Base-by-base conservation (phyloP, 2,888 invertebrate genomes). In the Cheilosia vulpina region DNA sequence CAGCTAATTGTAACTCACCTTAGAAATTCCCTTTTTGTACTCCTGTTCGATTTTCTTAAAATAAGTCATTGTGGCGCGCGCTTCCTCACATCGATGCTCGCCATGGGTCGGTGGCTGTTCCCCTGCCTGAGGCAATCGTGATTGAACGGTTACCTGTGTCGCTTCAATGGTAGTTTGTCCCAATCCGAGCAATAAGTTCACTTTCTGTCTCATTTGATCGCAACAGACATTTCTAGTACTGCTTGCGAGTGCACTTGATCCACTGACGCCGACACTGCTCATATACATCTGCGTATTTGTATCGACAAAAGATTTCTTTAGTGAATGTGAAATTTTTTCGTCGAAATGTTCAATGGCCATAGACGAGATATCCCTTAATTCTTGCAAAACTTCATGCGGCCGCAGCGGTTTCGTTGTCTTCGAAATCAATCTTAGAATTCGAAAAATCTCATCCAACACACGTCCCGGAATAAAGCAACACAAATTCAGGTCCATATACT, bases 391-490 rank as follows among this genome's bases (percentile, higher is more conserved):
- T 89, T 97, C 97, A 90, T 97, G 96, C 0, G 97, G 95, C 0
- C 97, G 93, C 5, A 95, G 94, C 0, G 96, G 96, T 6, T 94
- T 94, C 0, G 94, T 93, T 65, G 94, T 94, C 13, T 93, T 94
- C 88, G 96, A 95, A 19, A 98, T 95, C 50, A 96, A 92, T 15
- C 93, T 91, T 13, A 98, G 92, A 1, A 98, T 96, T 75, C 95
- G 94, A 87, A 94, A 94, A 77, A 97, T 95, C 93, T 98, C 98
- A 91, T 98, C 98, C 85, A 98, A 92, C 90, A 98, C 97, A 94
- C 97, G 97, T 75, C 98, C 98, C 0, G 98, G 98, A 89, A 98
- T 98, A 90, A 98, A 98, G 90, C 98, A 98, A 90, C 98, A 97
- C 21, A 96, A 92, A 77, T 96, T 95, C 45, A 94, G 93, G 88